These are phyloP conservation scores for Sphaerophoria taeniata DNA, from an alignment of 2,888 invertebrate genomes.

Conservation along the genomic window DNA sequence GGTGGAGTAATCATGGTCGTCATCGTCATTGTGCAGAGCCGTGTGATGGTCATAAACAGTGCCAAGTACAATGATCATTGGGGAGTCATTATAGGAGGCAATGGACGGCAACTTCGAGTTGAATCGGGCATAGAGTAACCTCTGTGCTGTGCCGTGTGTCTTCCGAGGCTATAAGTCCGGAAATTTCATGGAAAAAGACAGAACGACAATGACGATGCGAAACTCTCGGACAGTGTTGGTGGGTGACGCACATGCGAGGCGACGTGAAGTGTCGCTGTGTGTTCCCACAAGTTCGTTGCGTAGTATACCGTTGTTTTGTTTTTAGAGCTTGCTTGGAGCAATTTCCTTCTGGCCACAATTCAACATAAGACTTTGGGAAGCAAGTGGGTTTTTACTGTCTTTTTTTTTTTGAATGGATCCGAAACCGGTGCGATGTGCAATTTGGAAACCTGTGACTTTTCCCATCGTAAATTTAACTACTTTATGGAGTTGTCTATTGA, in stretches of 20 bases:
- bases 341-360: slow-evolving; percentile 18
- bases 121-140: slow-evolving; percentile 49
- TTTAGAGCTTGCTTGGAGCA: slow-evolving; percentile 35
- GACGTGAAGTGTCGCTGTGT: slow-evolving; percentile 59
- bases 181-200: slow-evolving; percentile 67
- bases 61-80: slow-evolving; percentile 67
- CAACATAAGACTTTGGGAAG: slow-evolving; percentile 22
- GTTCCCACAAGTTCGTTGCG: slow-evolving; percentile 68
- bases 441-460: slow-evolving; percentile 75
- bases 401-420: neutral
- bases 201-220: slow-evolving; percentile 65
- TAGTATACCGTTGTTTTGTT: slow-evolving; percentile 62
- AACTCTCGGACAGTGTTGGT: slow-evolving; percentile 21
- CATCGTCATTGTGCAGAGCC: slow-evolving; percentile 24
- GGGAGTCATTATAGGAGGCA: slow-evolving; percentile 58
- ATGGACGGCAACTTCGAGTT: slow-evolving; percentile 47
- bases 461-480: slow-evolving; percentile 74
- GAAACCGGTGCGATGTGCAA: slow-evolving; percentile 66
- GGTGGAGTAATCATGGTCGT: slow-evolving; percentile 57
- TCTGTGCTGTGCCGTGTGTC: slow-evolving; percentile 46
- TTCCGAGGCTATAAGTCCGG: slow-evolving; percentile 55
- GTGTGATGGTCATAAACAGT: slow-evolving; percentile 63
- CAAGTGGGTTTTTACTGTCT: slow-evolving; percentile 34
- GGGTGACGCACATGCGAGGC: neutral
- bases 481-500: slow-evolving; percentile 72